Evolutionary conservation across 64 coral and sea anemone species (phyloP), one percentile per base, ranked within the genome.

Genomic region (Porites lutea): DNA sequence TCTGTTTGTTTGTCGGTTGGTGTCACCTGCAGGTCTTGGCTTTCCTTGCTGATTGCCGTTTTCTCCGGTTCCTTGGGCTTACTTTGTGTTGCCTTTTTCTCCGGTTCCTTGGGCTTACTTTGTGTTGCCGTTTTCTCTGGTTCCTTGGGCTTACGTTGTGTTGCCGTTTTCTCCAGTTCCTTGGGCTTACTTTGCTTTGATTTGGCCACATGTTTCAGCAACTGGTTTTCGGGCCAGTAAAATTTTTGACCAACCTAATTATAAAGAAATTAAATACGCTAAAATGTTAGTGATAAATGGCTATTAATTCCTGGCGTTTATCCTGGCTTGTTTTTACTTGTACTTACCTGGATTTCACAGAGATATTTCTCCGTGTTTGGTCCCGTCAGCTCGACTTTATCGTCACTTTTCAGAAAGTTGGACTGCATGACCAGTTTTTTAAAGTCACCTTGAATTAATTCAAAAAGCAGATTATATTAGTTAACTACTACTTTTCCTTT

Each of bases 371-470:
- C 14, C 20, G 65, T 13, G 65, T 67, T 19, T 13, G 65, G 65
- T 67, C 65, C 65, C 9, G 65, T 67, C 14, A 67, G 14, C 65
- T 67, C 14, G 2, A 67, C 14, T 67, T 67, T 67, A 15, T 67
- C 65, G 14, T 67, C 16, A 67, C 10, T 67, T 15, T 67, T 67
- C 65, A 67, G 65, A 67, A 67, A 67, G 65, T 67, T 67, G 9
- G 65, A 67, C 65, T 67, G 65, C 65, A 67, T 67, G 14, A 67
- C 65, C 9, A 67, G 65, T 15, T 67, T 67, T 67, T 11, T 15
- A 67, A 67, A 67, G 65, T 67, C 65, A 67, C 65, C 65, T 67
- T 67, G 10, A 67, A 67, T 67, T 67, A 67, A 67, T 63, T 63
- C 60, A 63, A 63, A 67, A 67, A 67, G 14, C 65, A 67, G 65